Evolutionary conservation across 2,113 vertebrate genomes (phyloP).

Genomic region (Dasypus novemcinctus): DNA sequence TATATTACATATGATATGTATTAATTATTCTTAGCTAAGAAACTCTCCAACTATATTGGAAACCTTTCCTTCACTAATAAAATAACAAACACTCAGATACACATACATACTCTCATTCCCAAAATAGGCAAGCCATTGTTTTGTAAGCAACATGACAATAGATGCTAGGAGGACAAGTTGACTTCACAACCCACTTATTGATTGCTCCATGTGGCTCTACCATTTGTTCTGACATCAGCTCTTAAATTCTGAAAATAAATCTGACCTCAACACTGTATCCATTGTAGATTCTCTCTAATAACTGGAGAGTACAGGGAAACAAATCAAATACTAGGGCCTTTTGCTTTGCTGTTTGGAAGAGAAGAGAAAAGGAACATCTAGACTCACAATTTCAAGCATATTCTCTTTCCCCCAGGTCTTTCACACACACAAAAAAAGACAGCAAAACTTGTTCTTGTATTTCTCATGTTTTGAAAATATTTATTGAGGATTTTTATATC

Average conservation of each 20-base stretch:
- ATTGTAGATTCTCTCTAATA: conserved; percentile 72
- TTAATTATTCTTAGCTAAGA: conserved; percentile 1
- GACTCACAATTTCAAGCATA: conserved; percentile 35
- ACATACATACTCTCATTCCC: neutral
- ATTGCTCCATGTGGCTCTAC: conserved; percentile 63
- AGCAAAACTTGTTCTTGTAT: conserved; percentile 51
- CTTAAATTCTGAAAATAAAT: conserved; percentile 77
- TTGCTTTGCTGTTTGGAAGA: conserved; percentile 10
- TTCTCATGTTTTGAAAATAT: conserved; percentile 75
- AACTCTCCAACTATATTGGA: neutral
- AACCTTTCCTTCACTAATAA: neutral
- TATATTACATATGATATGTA: neutral
- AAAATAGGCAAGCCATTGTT: conserved; percentile 59
- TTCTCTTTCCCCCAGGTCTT: neutral
- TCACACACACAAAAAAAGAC: conserved; percentile 30
- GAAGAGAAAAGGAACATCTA: conserved; percentile 45
- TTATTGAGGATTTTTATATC: conserved; percentile 60
- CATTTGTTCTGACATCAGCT: conserved; percentile 84
- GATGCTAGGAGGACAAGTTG: conserved; percentile 70
- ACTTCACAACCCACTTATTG: conserved; percentile 68
- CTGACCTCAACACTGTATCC: conserved; percentile 80
- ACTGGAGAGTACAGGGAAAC: neutral
- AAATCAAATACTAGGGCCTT: neutral
- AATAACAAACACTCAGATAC: neutral
- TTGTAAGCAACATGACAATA: conserved; percentile 76